These are phyloP conservation scores for Gibbula magus DNA, from an alignment of 2,888 invertebrate genomes.

Conservation along the genomic window DNA sequence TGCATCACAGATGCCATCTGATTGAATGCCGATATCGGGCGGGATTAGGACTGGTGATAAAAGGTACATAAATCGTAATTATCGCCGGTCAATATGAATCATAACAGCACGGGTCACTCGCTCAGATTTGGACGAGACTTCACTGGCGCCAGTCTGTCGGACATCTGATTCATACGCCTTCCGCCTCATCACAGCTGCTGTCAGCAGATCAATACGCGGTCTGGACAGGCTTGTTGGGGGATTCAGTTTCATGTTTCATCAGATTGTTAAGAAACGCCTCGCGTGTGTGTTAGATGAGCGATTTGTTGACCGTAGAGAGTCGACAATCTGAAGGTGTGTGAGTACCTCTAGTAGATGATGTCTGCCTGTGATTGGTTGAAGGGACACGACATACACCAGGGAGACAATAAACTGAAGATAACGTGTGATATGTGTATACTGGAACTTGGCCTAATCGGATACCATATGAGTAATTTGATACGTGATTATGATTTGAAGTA, in stretches of 20 bases:
- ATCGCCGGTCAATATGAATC: constrained; percentile 15
- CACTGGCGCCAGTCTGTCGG: not conserved
- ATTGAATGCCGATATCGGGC: constrained; percentile 1
- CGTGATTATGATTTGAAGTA: too few relatives aligned
- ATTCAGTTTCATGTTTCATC: not conserved
- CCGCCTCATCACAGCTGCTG: constrained; percentile 17
- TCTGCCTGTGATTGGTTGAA: too few relatives aligned
- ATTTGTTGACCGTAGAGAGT: too few relatives aligned
- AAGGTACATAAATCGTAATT: constrained; percentile 14
- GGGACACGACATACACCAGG: too few relatives aligned
- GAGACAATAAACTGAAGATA: too few relatives aligned
- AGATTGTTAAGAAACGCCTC: too few relatives aligned
- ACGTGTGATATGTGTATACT: too few relatives aligned
- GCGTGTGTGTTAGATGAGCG: too few relatives aligned
- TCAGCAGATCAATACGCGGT: constrained; percentile 10
- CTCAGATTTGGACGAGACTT: not conserved
- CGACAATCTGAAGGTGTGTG: too few relatives aligned
- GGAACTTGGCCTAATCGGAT: too few relatives aligned
- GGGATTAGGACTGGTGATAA: not conserved
- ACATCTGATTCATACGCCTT: constrained; percentile 20
- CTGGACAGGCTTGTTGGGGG: not conserved
- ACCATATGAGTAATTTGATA: too few relatives aligned
- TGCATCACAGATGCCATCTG: not conserved
- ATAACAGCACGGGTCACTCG: not conserved
- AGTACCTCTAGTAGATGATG: too few relatives aligned